A percentile compares a stretch with the other conserved stretches of the same genome.
Evolutionary conservation across 2,797 vertebrate genomes (phyloP).

Genomic region (Pristis pectinata): DNA sequence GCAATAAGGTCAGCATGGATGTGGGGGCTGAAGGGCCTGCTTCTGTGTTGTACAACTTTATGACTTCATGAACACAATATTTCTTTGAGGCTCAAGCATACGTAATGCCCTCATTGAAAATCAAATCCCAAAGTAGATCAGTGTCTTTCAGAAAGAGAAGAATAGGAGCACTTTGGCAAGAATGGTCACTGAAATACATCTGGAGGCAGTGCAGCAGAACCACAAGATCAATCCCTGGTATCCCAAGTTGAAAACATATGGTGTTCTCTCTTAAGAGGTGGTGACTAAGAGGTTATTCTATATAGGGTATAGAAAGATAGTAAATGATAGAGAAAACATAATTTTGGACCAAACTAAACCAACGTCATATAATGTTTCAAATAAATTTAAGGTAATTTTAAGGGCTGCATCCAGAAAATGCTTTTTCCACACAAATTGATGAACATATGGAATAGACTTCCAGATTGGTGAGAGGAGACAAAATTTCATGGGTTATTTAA

Average conservation of each 20-base stretch:
- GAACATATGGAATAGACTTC: background rate
- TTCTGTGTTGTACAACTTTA: no score
- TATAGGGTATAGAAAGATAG: background rate
- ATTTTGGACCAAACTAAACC: background rate
- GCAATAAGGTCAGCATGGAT: no score
- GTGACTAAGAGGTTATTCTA: background rate
- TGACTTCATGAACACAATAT: no score
- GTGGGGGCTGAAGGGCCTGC: no score
- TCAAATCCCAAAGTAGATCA: background rate
- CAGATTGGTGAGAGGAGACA: background rate
- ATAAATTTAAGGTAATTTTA: background rate
- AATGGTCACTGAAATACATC: background rate
- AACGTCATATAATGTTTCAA: background rate
- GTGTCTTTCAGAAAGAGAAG: background rate
- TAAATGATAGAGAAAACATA: background rate
- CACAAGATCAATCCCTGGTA: background rate
- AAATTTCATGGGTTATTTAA: background rate
- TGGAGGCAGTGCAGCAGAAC: background rate
- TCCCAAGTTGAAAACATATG: background rate
- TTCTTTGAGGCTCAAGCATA: background rate
- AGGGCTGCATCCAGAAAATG: background rate
- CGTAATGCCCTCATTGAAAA: background rate
- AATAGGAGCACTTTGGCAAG: background rate
- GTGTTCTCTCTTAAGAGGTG: background rate
- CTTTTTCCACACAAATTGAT: background rate